Evolutionary conservation across 2,888 invertebrate species (phyloP), one percentile per base, ranked within the genome.

Genomic region (Dascillus cervinus): DNA sequence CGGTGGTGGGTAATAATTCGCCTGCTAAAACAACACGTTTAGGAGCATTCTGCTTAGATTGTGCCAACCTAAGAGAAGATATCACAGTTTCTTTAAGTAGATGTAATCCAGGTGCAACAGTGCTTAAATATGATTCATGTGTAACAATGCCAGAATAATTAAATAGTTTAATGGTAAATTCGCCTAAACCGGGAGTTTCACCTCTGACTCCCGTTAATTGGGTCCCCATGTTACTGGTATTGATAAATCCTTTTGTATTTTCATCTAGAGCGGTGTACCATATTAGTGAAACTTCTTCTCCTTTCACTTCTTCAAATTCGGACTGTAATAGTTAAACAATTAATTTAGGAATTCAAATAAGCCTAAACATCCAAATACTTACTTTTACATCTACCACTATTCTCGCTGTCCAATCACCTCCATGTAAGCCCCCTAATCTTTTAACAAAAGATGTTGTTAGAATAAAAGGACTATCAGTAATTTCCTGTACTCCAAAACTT

Each of bases 381-480:
- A 75, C 75, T 57, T 66, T 62, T 29, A 72, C 62, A 32, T 69
- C 67, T 1, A 83, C 80, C 30, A 72, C 67, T 28, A 97, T 77
- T 44, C 89, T 72, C 1, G 86, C 86, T 0, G 91, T 89, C 95
- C 96, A 96, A 52, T 94, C 92, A 0, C 94, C 94, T 2, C 94
- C 94, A 54, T 82, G 76, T 15, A 73, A 66, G 1, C 88, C 89
- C 1, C 83, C 84, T 0, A 75, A 69, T 27, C 78, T 75, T 67
- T 96, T 96, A 0, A 97, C 77, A 63, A 94, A 96, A 1, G 87
- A 84, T 0, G 95, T 95, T 35, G 73, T 76, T 4, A 96, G 63
- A 9, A 73, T 69, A 48, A 85, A 81, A 0, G 82, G 78, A 1
- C 77, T 73, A 55, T 98, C 98, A 2, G 76, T 66, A 31, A 97